phyloP scores from a whole-genome alignment of 1,140 invertebrate genomes.

The Drosophila nebulosa region DNA sequence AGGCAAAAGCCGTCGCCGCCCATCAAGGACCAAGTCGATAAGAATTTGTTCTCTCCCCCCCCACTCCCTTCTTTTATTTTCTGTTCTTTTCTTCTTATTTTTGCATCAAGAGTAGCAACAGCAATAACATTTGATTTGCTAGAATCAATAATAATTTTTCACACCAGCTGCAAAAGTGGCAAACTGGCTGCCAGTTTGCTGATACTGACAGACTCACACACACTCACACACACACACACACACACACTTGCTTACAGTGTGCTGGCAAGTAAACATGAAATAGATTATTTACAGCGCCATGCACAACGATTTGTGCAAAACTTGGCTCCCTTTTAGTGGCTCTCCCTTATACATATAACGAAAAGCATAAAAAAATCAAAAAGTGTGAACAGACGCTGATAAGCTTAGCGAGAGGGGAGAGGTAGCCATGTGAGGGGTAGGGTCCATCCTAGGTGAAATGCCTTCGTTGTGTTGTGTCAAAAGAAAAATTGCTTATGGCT shows the following conservation, averaged over 20 bases:
- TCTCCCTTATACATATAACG: neutral
- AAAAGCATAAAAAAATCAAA: constrained; percentile 14
- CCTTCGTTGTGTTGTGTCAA: constrained; percentile 33
- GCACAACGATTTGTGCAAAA: constrained; percentile 65
- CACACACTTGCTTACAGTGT: constrained; percentile 22
- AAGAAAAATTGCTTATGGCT: constrained; percentile 41
- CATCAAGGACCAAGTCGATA: neutral
- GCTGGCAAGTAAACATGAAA: constrained; percentile 64
- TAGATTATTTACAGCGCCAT: constrained; percentile 72
- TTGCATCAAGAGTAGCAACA: neutral
- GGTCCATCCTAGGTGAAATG: no score
- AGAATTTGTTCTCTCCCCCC: neutral
- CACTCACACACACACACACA: neutral
- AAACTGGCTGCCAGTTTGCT: constrained; percentile 11
- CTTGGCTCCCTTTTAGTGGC: constrained; percentile 9
- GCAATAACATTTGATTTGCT: constrained; percentile 44
- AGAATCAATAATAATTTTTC: constrained; percentile 50
- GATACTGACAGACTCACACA: constrained; percentile 7
- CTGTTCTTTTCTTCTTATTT: neutral
- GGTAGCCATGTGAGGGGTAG: no score
- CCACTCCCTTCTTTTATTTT: no score
- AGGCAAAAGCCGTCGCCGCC: neutral
- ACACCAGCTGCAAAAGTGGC: constrained; percentile 24
- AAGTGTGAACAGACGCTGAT: constrained; percentile 53
- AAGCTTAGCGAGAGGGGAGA: constrained; percentile 21